Base-by-base conservation (phyloP, 2,888 invertebrate species). In the Cephus pulcher region DNA sequence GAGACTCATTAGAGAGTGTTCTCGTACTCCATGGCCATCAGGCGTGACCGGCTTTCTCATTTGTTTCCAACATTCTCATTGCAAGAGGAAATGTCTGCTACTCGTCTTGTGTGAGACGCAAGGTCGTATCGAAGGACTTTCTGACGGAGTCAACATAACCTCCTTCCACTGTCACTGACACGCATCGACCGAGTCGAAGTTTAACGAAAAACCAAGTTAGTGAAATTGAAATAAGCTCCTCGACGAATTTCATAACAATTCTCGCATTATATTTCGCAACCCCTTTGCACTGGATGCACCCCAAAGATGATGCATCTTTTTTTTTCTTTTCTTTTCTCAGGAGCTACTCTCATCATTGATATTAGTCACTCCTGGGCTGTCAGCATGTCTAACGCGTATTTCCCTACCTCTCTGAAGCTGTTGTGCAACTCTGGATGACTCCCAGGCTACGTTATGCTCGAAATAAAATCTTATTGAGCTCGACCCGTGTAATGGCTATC, bases 31-130 rank as follows among this genome's bases (percentile, higher is more conserved):
- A 91, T 91, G 90, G 90, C 86, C 90, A 90, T 83, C 89, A 84
- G 85, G 88, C 90, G 90, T 91, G 91, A 91, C 91, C 91, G 91
- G 91, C 91, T 91, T 91, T 91, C 91, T 89, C 90, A 89, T 88
- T 85, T 88, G 87, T 86, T 86, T 84, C 86, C 85, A 85, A 83
- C 89, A 87, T 89, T 88, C 88, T 90, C 88, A 88, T 87, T 87
- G 83, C 86, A 88, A 84, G 84, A 89, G 88, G 88, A 89, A 89
- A 89, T 88, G 88, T 86, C 83, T 75, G 79, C 71, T 71, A 75
- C 76, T 56, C 74, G 75, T 79, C 87, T 86, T 85, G 84, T 87
- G 84, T 87, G 87, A 85, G 85, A 84, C 71, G 88, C 90, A 91
- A 90, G 90, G 90, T 89, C 90, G 89, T 88, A 86, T 85, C 84